Evolutionary conservation across 2,888 invertebrate genomes (phyloP), one percentile per base, ranked within the genome.

Genomic region (Cryptocheilus praepositus): DNA sequence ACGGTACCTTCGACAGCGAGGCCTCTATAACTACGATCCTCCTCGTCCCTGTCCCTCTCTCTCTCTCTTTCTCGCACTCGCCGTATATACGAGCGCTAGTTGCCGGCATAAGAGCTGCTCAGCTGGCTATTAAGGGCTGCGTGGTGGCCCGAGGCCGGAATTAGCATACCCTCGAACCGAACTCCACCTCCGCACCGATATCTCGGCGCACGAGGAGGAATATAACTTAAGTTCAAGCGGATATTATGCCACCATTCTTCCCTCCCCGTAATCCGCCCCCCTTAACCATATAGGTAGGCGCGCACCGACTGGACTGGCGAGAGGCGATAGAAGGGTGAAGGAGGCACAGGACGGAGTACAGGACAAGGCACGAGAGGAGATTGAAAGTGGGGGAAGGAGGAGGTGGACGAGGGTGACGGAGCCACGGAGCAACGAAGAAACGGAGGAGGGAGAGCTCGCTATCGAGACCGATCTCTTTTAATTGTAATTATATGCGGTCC

Each of bases 81-180:
- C 57, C 18, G 74, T 79, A 74, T 80, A 77, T 80, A 83, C 79
- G 82, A 83, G 77, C 80, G 81, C 85, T 84, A 85, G 83, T 84
- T 84, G 85, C 84, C 80, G 82, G 80, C 75, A 82, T 85, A 81
- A 84, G 85, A 84, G 83, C 78, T 77, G 82, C 83, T 87, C 83
- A 85, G 84, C 86, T 86, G 85, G 83, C 86, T 85, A 86, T 87
- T 87, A 87, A 87, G 87, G 86, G 87, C 87, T 87, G 87, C 87
- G 87, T 87, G 87, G 87, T 87, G 83, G 87, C 87, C 87, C 73
- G 77, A 81, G 87, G 87, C 87, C 83, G 83, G 85, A 86, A 87
- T 87, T 87, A 87, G 87, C 87, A 87, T 87, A 87, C 85, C 84
- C 86, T 85, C 82, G 80, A 78, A 81, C 85, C 81, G 82, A 80